Conservation (phyloP, 2,113 vertebrate genomes). For the Corythoichthys intestinalis region DNA sequence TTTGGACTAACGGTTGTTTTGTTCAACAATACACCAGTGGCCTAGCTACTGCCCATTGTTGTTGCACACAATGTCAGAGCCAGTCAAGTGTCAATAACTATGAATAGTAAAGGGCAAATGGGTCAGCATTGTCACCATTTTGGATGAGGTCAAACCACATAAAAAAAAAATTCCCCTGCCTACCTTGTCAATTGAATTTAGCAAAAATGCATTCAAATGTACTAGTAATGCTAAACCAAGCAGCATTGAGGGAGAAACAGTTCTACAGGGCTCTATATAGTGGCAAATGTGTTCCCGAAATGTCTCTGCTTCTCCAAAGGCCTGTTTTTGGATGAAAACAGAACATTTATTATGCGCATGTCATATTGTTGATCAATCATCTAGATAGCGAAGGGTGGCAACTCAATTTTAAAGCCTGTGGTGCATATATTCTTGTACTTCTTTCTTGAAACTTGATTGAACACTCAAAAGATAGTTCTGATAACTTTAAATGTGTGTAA, state of each 20-base stretch:
- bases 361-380: too few species aligned
- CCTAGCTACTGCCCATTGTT: constrained; percentile 33
- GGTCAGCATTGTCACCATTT: constrained; percentile 21
- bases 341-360: too few species aligned
- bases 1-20: constrained; percentile 41
- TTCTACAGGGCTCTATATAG: background rate
- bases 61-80: constrained; percentile 35
- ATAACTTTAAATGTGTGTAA: too few species aligned
- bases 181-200: constrained; percentile 8
- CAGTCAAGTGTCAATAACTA: constrained; percentile 41
- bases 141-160: background rate
- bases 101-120: constrained; percentile 38
- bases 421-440: too few species aligned
- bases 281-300: too few species aligned
- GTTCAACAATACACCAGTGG: constrained; percentile 32
- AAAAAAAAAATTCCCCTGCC: background rate
- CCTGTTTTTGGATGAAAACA: too few species aligned
- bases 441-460: too few species aligned
- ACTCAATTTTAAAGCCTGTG: too few species aligned
- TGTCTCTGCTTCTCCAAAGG: too few species aligned
- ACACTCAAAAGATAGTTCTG: too few species aligned
- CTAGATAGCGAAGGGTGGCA: too few species aligned
- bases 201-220: background rate
- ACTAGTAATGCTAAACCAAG: constrained; percentile 5
- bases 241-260: constrained; percentile 1